These are phyloP conservation scores for Syngnathus floridae DNA, from an alignment of 2,113 vertebrate species.

Conservation along the genomic window DNA sequence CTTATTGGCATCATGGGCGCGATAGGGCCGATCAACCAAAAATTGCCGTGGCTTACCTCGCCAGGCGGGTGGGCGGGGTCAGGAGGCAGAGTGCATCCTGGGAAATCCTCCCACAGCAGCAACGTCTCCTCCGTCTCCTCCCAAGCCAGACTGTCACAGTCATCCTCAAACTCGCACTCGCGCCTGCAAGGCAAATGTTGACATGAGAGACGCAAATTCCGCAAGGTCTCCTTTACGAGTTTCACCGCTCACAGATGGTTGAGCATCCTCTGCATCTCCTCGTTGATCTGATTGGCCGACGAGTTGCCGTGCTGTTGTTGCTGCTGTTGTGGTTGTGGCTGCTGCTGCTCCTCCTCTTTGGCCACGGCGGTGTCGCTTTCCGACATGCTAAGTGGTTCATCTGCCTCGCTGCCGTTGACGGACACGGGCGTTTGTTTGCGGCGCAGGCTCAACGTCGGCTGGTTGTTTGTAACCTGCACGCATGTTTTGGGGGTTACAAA, in stretches of 20 bases:
- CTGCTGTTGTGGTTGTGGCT: not conserved
- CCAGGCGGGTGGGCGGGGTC: slow-evolving; percentile 77
- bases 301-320: slow-evolving; percentile 57
- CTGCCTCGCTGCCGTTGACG: slow-evolving; percentile 64
- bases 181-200: slow-evolving; percentile 62
- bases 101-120: slow-evolving; percentile 96
- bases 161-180: slow-evolving; percentile 94
- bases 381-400: slow-evolving; percentile 67
- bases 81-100: slow-evolving; percentile 82
- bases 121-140: slow-evolving; percentile 96
- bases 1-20: too few relatives aligned
- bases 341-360: slow-evolving; percentile 71
- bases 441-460: slow-evolving; percentile 61
- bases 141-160: slow-evolving; percentile 96
- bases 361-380: slow-evolving; percentile 63
- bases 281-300: slow-evolving; percentile 83
- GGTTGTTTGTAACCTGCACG: slow-evolving; percentile 60
- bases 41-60: slow-evolving; percentile 70
- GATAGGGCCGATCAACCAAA: too few relatives aligned
- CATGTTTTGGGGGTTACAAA: not conserved
- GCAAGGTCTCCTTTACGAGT: not conserved
- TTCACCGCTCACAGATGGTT: slow-evolving; percentile 86
- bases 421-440: slow-evolving; percentile 64
- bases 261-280: slow-evolving; percentile 98
- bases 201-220: slow-evolving; percentile 17